Conservation (phyloP, 2,888 invertebrate genomes). For the Acrobasis repandana region DNA sequence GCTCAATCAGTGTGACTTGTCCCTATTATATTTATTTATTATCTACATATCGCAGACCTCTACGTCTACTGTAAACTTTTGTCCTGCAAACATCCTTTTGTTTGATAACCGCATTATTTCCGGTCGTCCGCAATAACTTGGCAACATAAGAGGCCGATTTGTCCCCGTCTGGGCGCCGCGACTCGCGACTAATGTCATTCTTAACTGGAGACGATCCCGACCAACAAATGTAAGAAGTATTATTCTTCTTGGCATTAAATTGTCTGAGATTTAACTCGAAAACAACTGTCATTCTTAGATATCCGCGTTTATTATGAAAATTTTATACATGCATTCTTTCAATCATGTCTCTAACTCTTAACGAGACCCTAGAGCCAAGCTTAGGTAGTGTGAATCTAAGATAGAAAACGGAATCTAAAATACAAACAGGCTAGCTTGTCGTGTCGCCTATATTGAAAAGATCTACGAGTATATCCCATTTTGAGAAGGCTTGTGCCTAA, state of each 20-base stretch:
- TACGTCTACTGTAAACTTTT: neutral
- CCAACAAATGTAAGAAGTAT: constrained; percentile 6
- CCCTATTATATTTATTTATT: too few species aligned
- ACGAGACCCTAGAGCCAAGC: too few species aligned
- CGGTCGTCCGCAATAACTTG: constrained; percentile 4
- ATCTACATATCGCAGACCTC: neutral
- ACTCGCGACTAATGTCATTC: constrained; percentile 14
- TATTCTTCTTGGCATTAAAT: constrained; percentile 13
- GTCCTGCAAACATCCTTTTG: neutral
- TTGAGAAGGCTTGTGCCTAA: too few species aligned
- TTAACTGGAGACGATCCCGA: constrained; percentile 8
- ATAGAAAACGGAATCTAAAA: too few species aligned
- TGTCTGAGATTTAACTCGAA: neutral
- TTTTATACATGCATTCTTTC: too few species aligned
- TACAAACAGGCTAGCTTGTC: too few species aligned
- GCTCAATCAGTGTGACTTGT: too few species aligned
- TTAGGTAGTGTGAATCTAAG: too few species aligned
- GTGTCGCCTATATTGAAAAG: too few species aligned
- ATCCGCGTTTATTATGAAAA: too few species aligned
- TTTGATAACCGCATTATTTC: constrained; percentile 2
- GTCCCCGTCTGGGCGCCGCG: constrained; percentile 9
- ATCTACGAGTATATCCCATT: too few species aligned
- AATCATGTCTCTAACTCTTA: too few species aligned
- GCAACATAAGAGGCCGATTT: constrained; percentile 18
- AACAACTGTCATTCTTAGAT: neutral